A percentile compares a stretch with the other conserved stretches of the same genome.
phyloP scores from a whole-genome alignment of 2,888 invertebrate species.

The Macrosoma leucophasiata region DNA sequence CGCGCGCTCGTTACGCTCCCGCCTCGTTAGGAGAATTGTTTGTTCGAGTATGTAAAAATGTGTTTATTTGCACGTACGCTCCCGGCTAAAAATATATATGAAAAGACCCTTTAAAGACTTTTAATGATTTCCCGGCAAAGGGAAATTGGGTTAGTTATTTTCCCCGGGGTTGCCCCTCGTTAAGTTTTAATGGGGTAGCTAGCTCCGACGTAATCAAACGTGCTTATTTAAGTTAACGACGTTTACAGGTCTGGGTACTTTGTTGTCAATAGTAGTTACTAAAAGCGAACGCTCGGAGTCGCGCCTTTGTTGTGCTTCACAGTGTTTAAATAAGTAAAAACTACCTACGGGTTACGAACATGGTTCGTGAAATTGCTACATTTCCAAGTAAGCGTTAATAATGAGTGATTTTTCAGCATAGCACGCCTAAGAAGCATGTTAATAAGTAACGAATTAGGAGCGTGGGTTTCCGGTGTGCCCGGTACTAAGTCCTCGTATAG shows the following conservation, averaged over 20 bases:
- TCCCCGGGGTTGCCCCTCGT: conserved; percentile 74
- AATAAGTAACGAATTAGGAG: conserved; percentile 47
- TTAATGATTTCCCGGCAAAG: conserved; percentile 76
- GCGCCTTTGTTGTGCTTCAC: conserved; percentile 27
- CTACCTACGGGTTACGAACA: conserved; percentile 14
- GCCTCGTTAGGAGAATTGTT: conserved; percentile 74
- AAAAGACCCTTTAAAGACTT: conserved; percentile 76
- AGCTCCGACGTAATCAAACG: conserved; percentile 74
- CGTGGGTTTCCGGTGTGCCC: conserved; percentile 44
- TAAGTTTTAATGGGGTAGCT: conserved; percentile 76
- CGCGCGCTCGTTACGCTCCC: conserved; percentile 63
- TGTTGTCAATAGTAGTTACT: conserved; percentile 60
- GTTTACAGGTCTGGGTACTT: conserved; percentile 60
- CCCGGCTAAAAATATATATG: conserved; percentile 69
- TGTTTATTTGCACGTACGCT: conserved; percentile 76
- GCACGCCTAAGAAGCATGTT: conserved; percentile 47
- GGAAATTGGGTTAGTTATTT: conserved; percentile 77
- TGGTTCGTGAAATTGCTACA: conserved; percentile 18
- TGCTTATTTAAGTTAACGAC: conserved; percentile 74
- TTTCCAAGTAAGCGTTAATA: conserved; percentile 15
- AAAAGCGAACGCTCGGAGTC: conserved; percentile 37
- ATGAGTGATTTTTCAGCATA: conserved; percentile 32
- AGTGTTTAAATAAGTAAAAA: conserved; percentile 12
- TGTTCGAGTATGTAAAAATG: conserved; percentile 76
- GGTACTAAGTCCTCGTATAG: conserved; percentile 47